Evolutionary conservation across 2,888 invertebrate genomes (phyloP).

Genomic region (Amitus sp.): DNA sequence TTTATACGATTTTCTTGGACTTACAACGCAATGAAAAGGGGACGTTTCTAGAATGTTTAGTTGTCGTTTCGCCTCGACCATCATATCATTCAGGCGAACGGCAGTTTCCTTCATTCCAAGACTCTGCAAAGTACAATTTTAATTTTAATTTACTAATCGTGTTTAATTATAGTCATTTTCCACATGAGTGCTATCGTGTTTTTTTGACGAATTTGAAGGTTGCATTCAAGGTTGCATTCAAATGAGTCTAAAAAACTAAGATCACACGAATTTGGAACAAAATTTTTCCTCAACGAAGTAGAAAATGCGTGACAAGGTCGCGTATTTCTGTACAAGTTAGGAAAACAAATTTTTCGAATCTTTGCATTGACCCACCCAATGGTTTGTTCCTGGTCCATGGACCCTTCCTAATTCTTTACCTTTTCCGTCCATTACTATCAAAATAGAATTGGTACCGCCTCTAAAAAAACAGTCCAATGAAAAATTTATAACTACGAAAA

Average conservation of each 20-base stretch:
- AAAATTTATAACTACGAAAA: constrained; percentile 7
- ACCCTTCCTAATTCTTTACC: constrained; percentile 76
- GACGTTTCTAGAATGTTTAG: constrained; percentile 71
- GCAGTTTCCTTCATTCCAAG: constrained; percentile 85
- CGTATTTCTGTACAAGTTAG: no score
- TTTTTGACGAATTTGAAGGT: no score
- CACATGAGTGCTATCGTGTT: no score
- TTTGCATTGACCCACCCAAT: constrained; percentile 74
- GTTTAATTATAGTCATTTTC: no score
- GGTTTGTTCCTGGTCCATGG: constrained; percentile 82
- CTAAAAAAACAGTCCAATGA: no score
- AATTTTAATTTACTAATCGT: constrained; percentile 5
- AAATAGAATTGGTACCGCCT: constrained; percentile 85
- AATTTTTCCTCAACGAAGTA: no score
- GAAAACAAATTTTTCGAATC: no score
- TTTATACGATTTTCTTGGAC: constrained; percentile 47
- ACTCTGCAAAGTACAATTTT: constrained; percentile 54
- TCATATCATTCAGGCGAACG: constrained; percentile 78
- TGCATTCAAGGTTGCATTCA: no score
- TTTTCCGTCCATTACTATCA: constrained; percentile 78
- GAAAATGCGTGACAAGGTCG: no score
- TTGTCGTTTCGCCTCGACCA: constrained; percentile 73
- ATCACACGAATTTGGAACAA: no score
- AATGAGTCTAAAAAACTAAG: no score
- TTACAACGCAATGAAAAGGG: constrained; percentile 77